A percentile compares a stretch with the other conserved stretches of the same genome.
Conservation (phyloP, 64 coral and sea anemone species). For the Anthopleura sola region DNA sequence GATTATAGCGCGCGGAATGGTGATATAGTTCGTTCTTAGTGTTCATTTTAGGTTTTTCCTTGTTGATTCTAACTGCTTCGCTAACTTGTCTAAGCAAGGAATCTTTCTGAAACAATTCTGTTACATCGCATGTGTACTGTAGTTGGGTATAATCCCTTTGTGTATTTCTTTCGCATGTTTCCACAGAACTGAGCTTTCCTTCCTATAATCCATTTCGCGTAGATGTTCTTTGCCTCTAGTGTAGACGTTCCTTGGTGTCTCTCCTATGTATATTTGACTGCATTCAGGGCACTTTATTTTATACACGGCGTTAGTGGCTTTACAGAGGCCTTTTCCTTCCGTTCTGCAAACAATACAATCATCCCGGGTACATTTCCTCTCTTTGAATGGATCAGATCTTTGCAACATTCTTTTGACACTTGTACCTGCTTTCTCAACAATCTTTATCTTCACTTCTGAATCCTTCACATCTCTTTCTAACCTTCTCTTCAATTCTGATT, state of each 20-base stretch:
- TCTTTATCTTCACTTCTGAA: conserved; percentile 9
- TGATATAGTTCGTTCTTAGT: neutral
- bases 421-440: conserved; percentile 23
- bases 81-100: neutral
- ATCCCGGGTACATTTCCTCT: conserved; percentile 2
- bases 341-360: conserved; percentile 38
- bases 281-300: conserved; percentile 29
- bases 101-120: neutral
- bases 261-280: conserved; percentile 33
- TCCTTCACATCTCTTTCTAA: neutral
- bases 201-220: neutral
- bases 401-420: conserved; percentile 28
- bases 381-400: conserved; percentile 39
- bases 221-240: neutral
- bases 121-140: neutral
- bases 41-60: neutral
- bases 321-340: conserved; percentile 26
- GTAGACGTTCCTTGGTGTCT: conserved; percentile 27
- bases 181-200: neutral
- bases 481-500: conserved; percentile 3
- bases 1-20: neutral
- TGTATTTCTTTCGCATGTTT: conserved; percentile 12
- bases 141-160: neutral
- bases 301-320: conserved; percentile 15
- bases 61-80: neutral